phyloP scores from a whole-genome alignment of 64 coral and sea anemone genomes.

The Anthopleura sola region DNA sequence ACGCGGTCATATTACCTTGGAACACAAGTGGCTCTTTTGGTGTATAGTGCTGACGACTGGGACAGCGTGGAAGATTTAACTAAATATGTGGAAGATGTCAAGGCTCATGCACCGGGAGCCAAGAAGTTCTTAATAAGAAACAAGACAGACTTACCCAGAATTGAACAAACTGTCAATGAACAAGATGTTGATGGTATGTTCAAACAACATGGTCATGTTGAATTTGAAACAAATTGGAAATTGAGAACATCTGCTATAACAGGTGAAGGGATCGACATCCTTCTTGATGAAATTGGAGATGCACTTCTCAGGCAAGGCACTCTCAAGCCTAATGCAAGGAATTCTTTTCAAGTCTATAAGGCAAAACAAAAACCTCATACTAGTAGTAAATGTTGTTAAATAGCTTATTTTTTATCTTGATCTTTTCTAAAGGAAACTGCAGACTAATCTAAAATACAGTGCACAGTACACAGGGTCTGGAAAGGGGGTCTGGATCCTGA shows the following conservation, averaged over 20 bases:
- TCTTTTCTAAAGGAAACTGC: too few species aligned
- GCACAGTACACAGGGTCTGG: too few species aligned
- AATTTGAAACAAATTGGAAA: background rate
- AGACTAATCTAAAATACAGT: too few species aligned
- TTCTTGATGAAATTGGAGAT: conserved; percentile 6
- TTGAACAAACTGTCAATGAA: conserved; percentile 21
- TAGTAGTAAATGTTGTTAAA: background rate
- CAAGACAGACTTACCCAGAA: conserved; percentile 39
- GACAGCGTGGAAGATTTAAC: conserved; percentile 6
- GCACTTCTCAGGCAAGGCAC: conserved; percentile 14
- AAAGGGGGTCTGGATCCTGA: too few species aligned
- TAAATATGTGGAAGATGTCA: conserved; percentile 10
- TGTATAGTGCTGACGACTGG: conserved; percentile 41
- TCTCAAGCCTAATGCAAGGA: background rate
- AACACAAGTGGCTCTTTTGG: conserved; percentile 26
- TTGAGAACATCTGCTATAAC: conserved; percentile 31
- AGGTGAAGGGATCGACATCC: conserved; percentile 26
- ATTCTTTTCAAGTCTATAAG: background rate
- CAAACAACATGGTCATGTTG: background rate
- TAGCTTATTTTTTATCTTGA: background rate
- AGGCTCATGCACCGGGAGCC: conserved; percentile 19
- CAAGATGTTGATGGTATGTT: conserved; percentile 17
- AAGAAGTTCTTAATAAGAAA: conserved; percentile 45
- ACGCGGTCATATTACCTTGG: conserved; percentile 33
- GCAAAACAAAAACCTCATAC: background rate